These are phyloP conservation scores for Bothrops jararaca DNA, from an alignment of 2,113 vertebrate genomes.

Conservation along the genomic window DNA sequence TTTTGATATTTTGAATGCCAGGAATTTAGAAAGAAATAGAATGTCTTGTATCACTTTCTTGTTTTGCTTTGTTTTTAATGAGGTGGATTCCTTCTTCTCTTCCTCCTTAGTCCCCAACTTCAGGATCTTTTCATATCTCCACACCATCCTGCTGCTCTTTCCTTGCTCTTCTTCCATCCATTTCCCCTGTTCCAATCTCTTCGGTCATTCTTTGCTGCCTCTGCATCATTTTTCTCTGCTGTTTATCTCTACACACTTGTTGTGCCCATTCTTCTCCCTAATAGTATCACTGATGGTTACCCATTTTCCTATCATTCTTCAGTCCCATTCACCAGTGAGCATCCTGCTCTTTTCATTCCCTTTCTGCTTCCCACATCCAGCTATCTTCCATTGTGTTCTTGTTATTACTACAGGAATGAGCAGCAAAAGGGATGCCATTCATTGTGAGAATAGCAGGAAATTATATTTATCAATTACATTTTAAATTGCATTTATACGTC, in stretches of 20 bases:
- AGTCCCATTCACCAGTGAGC: neutral
- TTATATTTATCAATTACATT: neutral
- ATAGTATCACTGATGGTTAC: neutral
- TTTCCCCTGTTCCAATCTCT: neutral
- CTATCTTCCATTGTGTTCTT: neutral
- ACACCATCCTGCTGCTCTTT: neutral
- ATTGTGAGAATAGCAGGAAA: neutral
- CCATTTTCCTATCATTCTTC: neutral
- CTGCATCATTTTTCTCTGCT: neutral
- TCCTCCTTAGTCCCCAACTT: neutral
- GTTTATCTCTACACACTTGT: neutral
- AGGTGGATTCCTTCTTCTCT: neutral
- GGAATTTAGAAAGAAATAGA: neutral
- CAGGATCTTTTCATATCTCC: neutral
- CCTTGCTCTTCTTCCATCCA: neutral
- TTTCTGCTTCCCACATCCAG: neutral
- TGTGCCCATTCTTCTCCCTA: neutral
- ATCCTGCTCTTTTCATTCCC: neutral
- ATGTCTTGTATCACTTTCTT: neutral
- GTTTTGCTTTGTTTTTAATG: neutral
- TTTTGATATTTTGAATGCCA: neutral
- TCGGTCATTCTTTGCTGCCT: neutral
- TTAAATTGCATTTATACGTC: neutral
- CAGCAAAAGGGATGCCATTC: neutral
- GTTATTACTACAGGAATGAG: neutral